Conservation (phyloP, 1,140 invertebrate genomes). For the Drosophila nannoptera region DNA sequence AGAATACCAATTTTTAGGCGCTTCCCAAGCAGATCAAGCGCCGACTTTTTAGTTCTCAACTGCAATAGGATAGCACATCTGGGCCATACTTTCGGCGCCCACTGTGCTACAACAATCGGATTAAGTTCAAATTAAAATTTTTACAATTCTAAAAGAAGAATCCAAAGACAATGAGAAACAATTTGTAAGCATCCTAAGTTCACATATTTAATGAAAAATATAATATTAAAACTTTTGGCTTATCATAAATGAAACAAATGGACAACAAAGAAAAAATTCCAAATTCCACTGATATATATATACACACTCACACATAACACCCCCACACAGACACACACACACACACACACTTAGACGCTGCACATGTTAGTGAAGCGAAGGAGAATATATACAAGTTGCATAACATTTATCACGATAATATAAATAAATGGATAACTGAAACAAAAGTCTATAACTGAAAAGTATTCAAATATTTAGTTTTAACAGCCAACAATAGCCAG, state of each 20-base stretch:
- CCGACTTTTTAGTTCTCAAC: constrained; percentile 58
- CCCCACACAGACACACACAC: constrained; percentile 49
- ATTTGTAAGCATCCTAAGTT: constrained; percentile 63
- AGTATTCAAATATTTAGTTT: constrained; percentile 69
- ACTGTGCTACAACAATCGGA: constrained; percentile 59
- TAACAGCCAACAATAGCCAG: constrained; percentile 79
- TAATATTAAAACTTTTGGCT: constrained; percentile 68
- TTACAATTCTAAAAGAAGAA: constrained; percentile 36
- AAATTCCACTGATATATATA: constrained; percentile 69
- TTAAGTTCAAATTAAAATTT: constrained; percentile 48
- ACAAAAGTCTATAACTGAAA: constrained; percentile 49
- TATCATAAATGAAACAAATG: constrained; percentile 58
- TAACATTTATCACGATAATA: constrained; percentile 54
- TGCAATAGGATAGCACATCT: constrained; percentile 63
- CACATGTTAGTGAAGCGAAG: constrained; percentile 43
- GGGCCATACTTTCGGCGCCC: constrained; percentile 60
- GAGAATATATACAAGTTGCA: constrained; percentile 56
- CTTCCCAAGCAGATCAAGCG: constrained; percentile 1
- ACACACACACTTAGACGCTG: constrained; percentile 17
- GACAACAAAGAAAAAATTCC: constrained; percentile 56
- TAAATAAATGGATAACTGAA: constrained; percentile 53
- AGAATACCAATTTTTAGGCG: constrained; percentile 39
- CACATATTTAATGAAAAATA: constrained; percentile 46
- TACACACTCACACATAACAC: constrained; percentile 60
- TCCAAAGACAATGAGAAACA: constrained; percentile 35